phyloP scores from a whole-genome alignment of 2,797 vertebrate species.

The Neosilurus mollespiculum region DNA sequence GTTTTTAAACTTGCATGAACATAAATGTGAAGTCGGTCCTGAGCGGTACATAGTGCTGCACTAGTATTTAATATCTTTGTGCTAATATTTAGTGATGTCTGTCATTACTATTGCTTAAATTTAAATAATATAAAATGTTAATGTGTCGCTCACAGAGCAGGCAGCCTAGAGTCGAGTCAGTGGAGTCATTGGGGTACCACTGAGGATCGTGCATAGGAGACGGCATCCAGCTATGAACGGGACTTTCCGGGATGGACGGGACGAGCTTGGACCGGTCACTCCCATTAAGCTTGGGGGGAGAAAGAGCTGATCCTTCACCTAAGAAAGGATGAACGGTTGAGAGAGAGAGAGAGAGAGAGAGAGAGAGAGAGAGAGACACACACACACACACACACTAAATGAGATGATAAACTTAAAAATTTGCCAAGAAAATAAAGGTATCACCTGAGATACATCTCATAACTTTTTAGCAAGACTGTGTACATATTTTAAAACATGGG shows the following conservation, averaged over 20 bases:
- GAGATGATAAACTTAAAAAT: background rate
- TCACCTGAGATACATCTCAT: background rate
- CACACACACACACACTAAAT: no score
- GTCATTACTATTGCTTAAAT: background rate
- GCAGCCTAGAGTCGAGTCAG: slow-evolving; percentile 92
- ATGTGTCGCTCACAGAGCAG: slow-evolving; percentile 83
- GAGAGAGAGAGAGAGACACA: no score
- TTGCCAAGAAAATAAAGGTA: background rate
- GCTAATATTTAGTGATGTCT: background rate
- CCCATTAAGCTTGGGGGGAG: slow-evolving; percentile 90
- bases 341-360: background rate
- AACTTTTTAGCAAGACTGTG: background rate
- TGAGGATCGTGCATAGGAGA: slow-evolving; percentile 98
- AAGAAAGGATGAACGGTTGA: slow-evolving; percentile 27
- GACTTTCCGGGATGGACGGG: slow-evolving; percentile 86
- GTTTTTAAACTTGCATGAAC: background rate
- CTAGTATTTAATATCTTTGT: background rate
- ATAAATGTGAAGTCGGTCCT: background rate
- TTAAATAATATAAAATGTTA: background rate
- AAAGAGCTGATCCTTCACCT: slow-evolving; percentile 90
- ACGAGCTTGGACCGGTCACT: slow-evolving; percentile 88
- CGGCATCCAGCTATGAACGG: slow-evolving; percentile 92
- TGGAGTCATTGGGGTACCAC: slow-evolving; percentile 97
- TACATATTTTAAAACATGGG: background rate
- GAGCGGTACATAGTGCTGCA: no score